A percentile compares a stretch with the other conserved stretches of the same genome.
phyloP scores from a whole-genome alignment of 2,797 vertebrate species.

The Hyperoplus immaculatus region DNA sequence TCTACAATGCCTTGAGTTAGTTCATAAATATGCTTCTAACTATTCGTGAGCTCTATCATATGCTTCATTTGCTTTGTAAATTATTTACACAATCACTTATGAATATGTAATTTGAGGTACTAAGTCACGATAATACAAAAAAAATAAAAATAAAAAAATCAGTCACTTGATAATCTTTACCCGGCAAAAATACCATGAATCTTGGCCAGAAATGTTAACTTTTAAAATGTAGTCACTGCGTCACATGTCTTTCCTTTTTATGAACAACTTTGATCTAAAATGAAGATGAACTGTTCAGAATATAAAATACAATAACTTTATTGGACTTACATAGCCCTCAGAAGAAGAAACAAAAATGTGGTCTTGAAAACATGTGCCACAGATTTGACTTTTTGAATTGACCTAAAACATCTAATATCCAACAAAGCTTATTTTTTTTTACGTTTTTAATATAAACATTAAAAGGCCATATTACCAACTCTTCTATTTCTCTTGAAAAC shows the following conservation, averaged over 20 bases:
- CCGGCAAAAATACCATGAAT: slow-evolving; percentile 29
- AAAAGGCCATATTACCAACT: not conserved
- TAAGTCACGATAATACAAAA: slow-evolving; percentile 67
- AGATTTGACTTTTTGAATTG: slow-evolving; percentile 13
- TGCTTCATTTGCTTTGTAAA: slow-evolving; percentile 54
- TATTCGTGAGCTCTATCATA: slow-evolving; percentile 72
- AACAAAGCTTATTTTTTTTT: slow-evolving; percentile 5
- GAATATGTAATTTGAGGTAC: slow-evolving; percentile 69
- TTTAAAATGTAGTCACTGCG: slow-evolving; percentile 58
- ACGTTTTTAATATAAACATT: not conserved
- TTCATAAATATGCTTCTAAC: slow-evolving; percentile 82
- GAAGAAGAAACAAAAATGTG: slow-evolving; percentile 28
- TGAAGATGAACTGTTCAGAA: slow-evolving; percentile 17
- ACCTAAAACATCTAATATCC: slow-evolving; percentile 9
- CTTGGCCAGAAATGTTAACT: slow-evolving; percentile 42
- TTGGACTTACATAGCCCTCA: slow-evolving; percentile 11
- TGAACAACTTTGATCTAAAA: slow-evolving; percentile 2
- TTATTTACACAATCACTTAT: slow-evolving; percentile 80
- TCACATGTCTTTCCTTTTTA: slow-evolving; percentile 12
- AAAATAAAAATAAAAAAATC: slow-evolving; percentile 4
- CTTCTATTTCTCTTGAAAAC: not conserved
- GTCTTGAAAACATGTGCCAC: slow-evolving; percentile 16
- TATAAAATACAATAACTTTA: slow-evolving; percentile 51
- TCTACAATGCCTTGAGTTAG: slow-evolving; percentile 73
- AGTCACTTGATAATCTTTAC: slow-evolving; percentile 44